Evolutionary conservation across 2,888 invertebrate genomes (phyloP).

Genomic region (Pristionchus mayeri): DNA sequence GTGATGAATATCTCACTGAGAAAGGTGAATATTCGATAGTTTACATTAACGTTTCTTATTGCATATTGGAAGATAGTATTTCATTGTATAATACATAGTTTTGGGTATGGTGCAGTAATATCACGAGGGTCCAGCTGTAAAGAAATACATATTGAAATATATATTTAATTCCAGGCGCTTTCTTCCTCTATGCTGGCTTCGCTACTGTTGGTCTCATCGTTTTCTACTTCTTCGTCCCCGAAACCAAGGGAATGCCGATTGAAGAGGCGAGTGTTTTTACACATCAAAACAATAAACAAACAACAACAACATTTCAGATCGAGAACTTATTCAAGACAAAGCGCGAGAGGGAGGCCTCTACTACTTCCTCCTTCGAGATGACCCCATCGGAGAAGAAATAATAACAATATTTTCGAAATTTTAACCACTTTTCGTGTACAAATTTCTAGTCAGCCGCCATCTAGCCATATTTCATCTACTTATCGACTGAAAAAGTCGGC

Average conservation of each 20-base stretch:
- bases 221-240: constrained; percentile 78
- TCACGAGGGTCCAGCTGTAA: neutral
- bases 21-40: neutral
- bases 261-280: constrained; percentile 77
- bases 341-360: neutral
- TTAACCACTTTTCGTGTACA: constrained; percentile 1
- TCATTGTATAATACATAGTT: neutral
- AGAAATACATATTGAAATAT: neutral
- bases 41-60: no score
- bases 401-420: neutral
- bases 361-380: neutral
- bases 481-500: neutral
- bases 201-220: constrained; percentile 78
- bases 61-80: no score
- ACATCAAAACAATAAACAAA: neutral
- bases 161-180: constrained; percentile 77
- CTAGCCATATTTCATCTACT: neutral
- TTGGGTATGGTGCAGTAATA: neutral
- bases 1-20: neutral
- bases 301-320: constrained; percentile 20
- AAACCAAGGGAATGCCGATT: constrained; percentile 79
- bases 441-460: constrained; percentile 17
- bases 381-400: neutral
- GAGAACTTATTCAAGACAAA: constrained; percentile 43
- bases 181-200: constrained; percentile 79